A percentile compares a stretch with the other conserved stretches of the same genome.
phyloP scores from a whole-genome alignment of 2,888 invertebrate species.

The Antheraea assamensis region DNA sequence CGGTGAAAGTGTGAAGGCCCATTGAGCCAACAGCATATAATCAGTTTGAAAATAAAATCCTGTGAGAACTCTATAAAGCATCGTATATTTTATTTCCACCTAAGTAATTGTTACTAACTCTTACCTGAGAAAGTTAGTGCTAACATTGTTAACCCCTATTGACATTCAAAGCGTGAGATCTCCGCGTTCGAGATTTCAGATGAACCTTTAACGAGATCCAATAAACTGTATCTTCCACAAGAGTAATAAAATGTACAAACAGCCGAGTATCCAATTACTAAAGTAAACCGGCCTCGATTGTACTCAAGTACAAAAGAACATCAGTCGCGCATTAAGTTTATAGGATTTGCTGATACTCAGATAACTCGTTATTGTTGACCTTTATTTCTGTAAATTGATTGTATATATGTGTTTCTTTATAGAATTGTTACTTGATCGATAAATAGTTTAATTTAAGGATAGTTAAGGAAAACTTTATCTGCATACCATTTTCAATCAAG shows the following conservation, averaged over 20 bases:
- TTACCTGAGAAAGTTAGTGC: neutral
- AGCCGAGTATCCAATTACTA: slow-evolving; percentile 44
- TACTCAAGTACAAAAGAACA: slow-evolving; percentile 7
- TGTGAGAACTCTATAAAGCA: neutral
- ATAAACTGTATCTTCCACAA: slow-evolving; percentile 15
- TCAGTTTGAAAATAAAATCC: too few relatives aligned
- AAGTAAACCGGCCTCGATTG: slow-evolving; percentile 36
- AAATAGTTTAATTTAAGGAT: too few relatives aligned
- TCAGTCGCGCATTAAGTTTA: neutral
- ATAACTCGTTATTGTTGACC: neutral
- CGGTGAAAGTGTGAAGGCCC: too few relatives aligned
- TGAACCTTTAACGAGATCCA: neutral
- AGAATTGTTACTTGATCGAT: too few relatives aligned
- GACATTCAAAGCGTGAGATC: slow-evolving; percentile 1
- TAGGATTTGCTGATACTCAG: neutral
- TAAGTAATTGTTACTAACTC: neutral
- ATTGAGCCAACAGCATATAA: too few relatives aligned
- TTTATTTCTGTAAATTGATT: slow-evolving; percentile 3
- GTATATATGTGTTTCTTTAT: neutral
- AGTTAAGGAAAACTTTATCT: neutral
- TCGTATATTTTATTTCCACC: neutral
- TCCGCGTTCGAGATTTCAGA: neutral
- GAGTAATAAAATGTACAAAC: slow-evolving; percentile 47
- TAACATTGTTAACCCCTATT: neutral
- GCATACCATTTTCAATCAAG: too few relatives aligned